A percentile compares a stretch with the other conserved stretches of the same genome.
Evolutionary conservation across 2,113 vertebrate species (phyloP).

Genomic region (Pardalotus punctatus): DNA sequence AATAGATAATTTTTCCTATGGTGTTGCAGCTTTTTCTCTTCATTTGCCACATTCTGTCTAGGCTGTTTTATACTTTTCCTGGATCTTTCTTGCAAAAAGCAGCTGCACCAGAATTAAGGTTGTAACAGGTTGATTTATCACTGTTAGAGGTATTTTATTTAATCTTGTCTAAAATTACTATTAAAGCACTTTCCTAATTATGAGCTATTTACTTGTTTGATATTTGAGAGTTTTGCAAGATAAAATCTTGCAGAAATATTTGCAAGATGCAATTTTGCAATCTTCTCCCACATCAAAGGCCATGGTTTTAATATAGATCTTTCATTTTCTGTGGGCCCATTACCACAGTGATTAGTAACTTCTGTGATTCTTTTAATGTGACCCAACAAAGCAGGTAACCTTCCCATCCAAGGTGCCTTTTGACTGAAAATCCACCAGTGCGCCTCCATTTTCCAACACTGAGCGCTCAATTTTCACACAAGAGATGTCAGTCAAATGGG

Average conservation of each 20-base stretch:
- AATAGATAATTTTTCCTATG: background rate
- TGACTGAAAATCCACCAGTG: background rate
- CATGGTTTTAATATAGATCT: background rate
- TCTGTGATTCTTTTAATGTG: background rate
- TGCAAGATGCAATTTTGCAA: background rate
- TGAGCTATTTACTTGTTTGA: background rate
- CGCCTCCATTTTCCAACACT: background rate
- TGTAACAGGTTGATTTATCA: background rate
- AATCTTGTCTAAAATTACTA: background rate
- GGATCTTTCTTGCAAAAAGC: background rate
- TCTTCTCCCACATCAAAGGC: background rate
- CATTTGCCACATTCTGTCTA: background rate
- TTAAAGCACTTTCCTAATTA: background rate
- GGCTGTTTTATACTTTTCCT: background rate
- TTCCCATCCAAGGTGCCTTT: background rate
- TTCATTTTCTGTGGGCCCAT: background rate
- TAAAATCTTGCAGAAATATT: background rate
- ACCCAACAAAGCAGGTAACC: background rate
- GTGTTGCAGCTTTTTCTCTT: background rate
- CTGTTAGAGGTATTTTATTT: background rate
- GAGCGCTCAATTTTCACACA: background rate
- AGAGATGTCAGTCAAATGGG: background rate
- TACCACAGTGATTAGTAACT: background rate
- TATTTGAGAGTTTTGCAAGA: background rate
- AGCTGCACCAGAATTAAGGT: background rate